Evolutionary conservation across 92 coral and sea anemone species (phyloP).

Genomic region (Phymanthus crucifer): DNA sequence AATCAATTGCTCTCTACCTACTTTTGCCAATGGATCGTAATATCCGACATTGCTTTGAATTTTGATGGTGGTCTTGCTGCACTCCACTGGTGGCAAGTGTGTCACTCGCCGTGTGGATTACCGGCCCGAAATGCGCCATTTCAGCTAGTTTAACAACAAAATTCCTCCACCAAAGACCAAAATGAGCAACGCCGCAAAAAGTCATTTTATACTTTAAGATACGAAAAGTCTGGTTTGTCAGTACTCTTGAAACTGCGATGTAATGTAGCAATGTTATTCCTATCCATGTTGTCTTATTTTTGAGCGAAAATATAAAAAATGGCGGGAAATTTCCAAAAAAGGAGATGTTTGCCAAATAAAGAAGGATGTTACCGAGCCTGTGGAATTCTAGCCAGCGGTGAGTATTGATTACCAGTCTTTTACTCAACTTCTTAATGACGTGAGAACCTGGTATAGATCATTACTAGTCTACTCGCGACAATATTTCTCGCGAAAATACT

Average conservation of each 20-base stretch:
- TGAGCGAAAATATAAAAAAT: background rate
- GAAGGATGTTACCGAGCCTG: background rate
- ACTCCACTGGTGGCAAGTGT: slow-evolving; percentile 17
- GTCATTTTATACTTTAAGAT: background rate
- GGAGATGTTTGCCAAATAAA: background rate
- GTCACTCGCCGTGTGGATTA: slow-evolving; percentile 14
- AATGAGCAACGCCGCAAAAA: background rate
- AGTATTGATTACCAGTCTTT: background rate
- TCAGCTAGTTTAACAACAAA: slow-evolving; percentile 7
- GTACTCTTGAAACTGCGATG: background rate
- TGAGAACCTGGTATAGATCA: background rate
- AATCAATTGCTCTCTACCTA: background rate
- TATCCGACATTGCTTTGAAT: slow-evolving; percentile 2
- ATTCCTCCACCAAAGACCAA: slow-evolving; percentile 8
- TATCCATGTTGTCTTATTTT: background rate
- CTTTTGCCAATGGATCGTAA: background rate
- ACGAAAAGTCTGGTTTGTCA: background rate
- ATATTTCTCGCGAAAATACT: background rate
- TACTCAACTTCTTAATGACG: background rate
- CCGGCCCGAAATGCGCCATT: slow-evolving; percentile 21
- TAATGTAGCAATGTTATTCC: background rate
- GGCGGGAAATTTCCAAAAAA: background rate
- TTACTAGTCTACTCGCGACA: background rate
- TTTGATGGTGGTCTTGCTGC: slow-evolving; percentile 21
- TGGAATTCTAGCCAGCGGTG: background rate